Base-by-base conservation (phyloP, 2,113 vertebrate species). In the Cairina moschata region DNA sequence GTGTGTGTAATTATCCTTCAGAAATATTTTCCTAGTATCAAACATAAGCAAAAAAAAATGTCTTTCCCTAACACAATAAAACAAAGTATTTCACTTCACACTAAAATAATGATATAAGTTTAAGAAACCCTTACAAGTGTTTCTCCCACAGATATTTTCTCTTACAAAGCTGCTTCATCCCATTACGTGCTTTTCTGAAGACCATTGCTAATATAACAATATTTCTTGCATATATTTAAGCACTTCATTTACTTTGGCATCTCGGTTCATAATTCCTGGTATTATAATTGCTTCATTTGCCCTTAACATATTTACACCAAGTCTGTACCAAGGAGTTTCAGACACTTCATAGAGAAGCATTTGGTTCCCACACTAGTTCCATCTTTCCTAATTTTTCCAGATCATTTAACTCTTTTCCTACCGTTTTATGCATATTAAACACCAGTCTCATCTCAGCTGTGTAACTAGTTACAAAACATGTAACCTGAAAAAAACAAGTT, bases 351-450 rank as follows among this genome's bases (percentile, higher is more conserved):
- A 16, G 86, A 96, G 71, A 75, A 95, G 54, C 63, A 86, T 83
- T 96, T 95, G 65, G 34, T 94, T 78, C 71, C 56, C 75, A 86
- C 8, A 32, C 69, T 71, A 58, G 69, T 94, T 90, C 68, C 67
- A 83, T 72, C 79, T 69, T 67, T 95, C 76, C 78, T 81, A 69
- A 90, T 95, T 89, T 91, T 92, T 89, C 55, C 82, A 85, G 66
- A 62, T 95, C 90, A 78, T 94, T 96, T 94, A 79, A 83, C 87
- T 83, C 32, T 22, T 95, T 83, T 93, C 83, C 71, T 60, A 28
- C 65, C 74, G 65, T 85, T 97, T 92, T 63, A 92, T 76, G 48
- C 73, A 88, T 83, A 82, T 28, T 72, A 86, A 97, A 87, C 50
- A 60, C 87, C 79, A 89, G 83, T 44, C 82, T 93, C 79, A 89